These are phyloP conservation scores for Leptinotarsa defecta DNA, from an alignment of 1,140 invertebrate genomes.

Conservation along the genomic window DNA sequence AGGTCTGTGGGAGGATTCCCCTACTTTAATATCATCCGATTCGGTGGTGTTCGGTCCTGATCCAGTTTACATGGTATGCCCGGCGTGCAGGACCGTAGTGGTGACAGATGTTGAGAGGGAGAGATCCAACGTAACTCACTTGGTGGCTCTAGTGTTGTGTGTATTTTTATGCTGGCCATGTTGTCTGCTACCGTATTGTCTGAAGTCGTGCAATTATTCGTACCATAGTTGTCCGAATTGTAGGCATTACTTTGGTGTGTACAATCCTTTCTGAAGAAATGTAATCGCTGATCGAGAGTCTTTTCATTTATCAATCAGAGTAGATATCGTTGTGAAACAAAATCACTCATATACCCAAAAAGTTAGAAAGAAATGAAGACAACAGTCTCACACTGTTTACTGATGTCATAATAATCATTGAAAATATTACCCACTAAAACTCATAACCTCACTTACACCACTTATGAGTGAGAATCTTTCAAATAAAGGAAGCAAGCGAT, in stretches of 20 bases:
- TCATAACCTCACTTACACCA: too few species aligned
- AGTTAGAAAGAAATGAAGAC: too few species aligned
- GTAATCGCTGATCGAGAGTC: too few species aligned
- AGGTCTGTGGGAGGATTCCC: conserved; percentile 34
- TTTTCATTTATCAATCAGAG: too few species aligned
- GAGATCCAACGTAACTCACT: conserved; percentile 50
- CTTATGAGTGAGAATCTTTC: too few species aligned
- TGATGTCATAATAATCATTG: too few species aligned
- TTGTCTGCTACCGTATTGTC: conserved; percentile 57
- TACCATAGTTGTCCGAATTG: conserved; percentile 59
- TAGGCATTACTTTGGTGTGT: conserved; percentile 55
- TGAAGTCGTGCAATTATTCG: conserved; percentile 56
- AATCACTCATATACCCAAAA: too few species aligned
- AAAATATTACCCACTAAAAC: too few species aligned
- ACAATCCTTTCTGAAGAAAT: conserved; percentile 44
- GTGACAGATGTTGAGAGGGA: conserved; percentile 51
- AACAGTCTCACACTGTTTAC: too few species aligned
- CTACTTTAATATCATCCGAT: conserved; percentile 38
- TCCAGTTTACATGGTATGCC: conserved; percentile 53
- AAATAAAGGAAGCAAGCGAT: too few species aligned
- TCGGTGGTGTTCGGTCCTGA: conserved; percentile 49
- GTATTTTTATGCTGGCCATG: conserved; percentile 57
- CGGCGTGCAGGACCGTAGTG: conserved; percentile 52
- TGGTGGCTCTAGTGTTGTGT: conserved; percentile 51
- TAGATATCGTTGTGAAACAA: too few species aligned